phyloP scores from a whole-genome alignment of 2,113 vertebrate genomes.

The Nothobranchius kuhntae region DNA sequence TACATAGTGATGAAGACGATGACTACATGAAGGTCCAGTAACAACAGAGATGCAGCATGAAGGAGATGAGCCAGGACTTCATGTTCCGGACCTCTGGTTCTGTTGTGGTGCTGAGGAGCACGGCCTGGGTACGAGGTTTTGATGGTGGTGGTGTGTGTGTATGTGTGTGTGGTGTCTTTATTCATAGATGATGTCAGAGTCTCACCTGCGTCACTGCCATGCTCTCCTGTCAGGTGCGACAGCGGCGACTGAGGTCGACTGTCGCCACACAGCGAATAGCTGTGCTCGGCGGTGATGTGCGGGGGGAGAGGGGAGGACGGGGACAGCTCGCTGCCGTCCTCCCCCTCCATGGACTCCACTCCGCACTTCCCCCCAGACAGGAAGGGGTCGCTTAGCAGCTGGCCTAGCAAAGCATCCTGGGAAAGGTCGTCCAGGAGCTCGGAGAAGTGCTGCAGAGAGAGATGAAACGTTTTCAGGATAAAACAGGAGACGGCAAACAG shows the following conservation, averaged over 20 bases:
- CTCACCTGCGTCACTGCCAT: conserved; percentile 88
- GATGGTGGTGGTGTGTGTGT: no score
- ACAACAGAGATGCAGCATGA: no score
- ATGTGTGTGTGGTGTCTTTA: no score
- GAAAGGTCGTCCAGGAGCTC: conserved; percentile 96
- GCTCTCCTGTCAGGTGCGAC: conserved; percentile 85
- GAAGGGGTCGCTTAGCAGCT: conserved; percentile 97
- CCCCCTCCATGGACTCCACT: conserved; percentile 85
- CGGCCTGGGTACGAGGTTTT: no score
- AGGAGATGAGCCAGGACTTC: no score
- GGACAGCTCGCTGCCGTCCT: conserved; percentile 83
- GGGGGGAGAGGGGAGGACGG: conserved; percentile 87
- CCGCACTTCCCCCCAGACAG: conserved; percentile 80
- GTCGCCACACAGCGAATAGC: conserved; percentile 95
- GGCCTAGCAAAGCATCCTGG: conserved; percentile 91
- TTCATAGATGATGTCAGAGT: background rate
- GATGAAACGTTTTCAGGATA: background rate
- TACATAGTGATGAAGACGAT: no score
- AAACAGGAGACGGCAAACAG: conserved; percentile 19
- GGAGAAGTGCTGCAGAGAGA: conserved; percentile 87
- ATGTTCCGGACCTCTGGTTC: no score
- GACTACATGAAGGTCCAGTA: no score
- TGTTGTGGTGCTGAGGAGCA: no score
- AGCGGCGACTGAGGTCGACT: conserved; percentile 92
- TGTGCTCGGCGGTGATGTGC: conserved; percentile 96